Conservation (phyloP, 2,113 vertebrate species). For the Ifrita kowaldi region DNA sequence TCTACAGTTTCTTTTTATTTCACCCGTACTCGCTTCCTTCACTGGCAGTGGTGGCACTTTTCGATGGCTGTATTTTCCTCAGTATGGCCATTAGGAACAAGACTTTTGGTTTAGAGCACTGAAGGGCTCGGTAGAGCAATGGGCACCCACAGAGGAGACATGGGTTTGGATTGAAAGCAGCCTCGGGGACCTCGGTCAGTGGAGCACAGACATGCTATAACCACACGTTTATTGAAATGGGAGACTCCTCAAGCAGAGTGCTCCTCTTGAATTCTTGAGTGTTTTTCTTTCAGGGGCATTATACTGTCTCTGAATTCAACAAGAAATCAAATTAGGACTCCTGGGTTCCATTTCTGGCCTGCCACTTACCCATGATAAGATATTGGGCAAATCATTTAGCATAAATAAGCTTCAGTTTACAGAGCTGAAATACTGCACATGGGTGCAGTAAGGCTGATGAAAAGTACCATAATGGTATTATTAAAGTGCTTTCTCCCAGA, state of each 20-base stretch:
- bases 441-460: slow-evolving; percentile 56
- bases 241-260: slow-evolving; percentile 1
- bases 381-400: slow-evolving; percentile 52
- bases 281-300: slow-evolving; percentile 37
- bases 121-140: not conserved
- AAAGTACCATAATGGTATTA: slow-evolving; percentile 24
- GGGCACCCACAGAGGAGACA: slow-evolving; percentile 31
- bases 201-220: slow-evolving; percentile 13
- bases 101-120: slow-evolving; percentile 5
- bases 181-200: slow-evolving; percentile 31
- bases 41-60: not conserved
- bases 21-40: not conserved
- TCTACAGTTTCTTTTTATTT: not conserved
- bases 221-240: slow-evolving; percentile 51
- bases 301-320: slow-evolving; percentile 7
- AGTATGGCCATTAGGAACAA: not conserved
- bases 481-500: slow-evolving; percentile 31
- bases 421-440: slow-evolving; percentile 37
- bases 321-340: slow-evolving; percentile 53
- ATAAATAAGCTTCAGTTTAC: slow-evolving; percentile 56
- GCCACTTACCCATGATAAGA: slow-evolving; percentile 51
- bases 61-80: not conserved
- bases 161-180: slow-evolving; percentile 39
- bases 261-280: slow-evolving; percentile 4
- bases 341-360: slow-evolving; percentile 43